Evolutionary conservation across 30 jellyfish, hydroid and myxozoan genomes (phyloP).

Genomic region (Hydractinia echinata): DNA sequence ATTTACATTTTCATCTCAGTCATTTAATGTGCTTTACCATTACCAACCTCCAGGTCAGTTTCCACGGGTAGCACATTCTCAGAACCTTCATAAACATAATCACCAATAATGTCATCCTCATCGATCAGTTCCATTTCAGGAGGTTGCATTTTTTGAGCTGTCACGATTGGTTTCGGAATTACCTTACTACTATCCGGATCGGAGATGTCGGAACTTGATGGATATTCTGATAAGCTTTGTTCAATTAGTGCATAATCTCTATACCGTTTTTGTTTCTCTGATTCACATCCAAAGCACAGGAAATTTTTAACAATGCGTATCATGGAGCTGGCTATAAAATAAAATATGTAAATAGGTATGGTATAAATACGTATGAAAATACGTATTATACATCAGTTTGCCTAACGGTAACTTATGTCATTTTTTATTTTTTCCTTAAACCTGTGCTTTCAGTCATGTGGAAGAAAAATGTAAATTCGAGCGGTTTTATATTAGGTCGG

Average conservation of each 20-base stretch:
- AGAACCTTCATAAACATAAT: conserved; percentile 2
- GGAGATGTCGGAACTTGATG: conserved; percentile 59
- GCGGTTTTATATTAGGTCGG: too few species aligned
- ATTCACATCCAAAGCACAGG: conserved; percentile 40
- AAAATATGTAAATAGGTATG: too few species aligned
- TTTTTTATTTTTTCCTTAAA: too few species aligned
- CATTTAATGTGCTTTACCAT: too few species aligned
- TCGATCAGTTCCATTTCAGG: conserved; percentile 26
- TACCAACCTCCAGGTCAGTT: too few species aligned
- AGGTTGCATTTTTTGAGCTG: conserved; percentile 60
- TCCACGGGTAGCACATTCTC: background rate
- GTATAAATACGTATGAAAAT: too few species aligned
- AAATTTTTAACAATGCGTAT: conserved; percentile 41
- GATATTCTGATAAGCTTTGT: conserved; percentile 30
- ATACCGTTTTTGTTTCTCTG: conserved; percentile 28
- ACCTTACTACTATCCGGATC: conserved; percentile 31
- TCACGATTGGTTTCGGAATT: conserved; percentile 53
- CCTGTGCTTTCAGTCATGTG: too few species aligned
- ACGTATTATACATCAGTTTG: too few species aligned
- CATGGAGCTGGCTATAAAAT: conserved; percentile 44
- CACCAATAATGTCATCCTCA: conserved; percentile 3
- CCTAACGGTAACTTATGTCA: too few species aligned
- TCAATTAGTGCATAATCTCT: conserved; percentile 54
- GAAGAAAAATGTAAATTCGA: too few species aligned
- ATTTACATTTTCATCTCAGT: too few species aligned